Evolutionary conservation across 2,113 vertebrate genomes (phyloP), one percentile per base, ranked within the genome.

Genomic region (Mastomys natalensis): DNA sequence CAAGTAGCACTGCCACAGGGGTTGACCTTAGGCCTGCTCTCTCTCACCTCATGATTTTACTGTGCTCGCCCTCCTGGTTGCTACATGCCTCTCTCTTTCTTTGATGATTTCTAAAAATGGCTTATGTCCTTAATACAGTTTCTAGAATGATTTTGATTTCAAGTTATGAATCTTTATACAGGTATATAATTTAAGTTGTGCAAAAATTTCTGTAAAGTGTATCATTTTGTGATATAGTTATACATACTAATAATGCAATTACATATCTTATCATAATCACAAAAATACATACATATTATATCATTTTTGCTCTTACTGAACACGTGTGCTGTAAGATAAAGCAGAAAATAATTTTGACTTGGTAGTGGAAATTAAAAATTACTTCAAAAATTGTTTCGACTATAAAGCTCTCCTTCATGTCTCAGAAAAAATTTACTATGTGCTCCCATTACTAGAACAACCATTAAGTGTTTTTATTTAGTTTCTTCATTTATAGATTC

Each of bases 181-280:
- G 43, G 80, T 86, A 60, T 82, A 24, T 84, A 90, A 64, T 60
- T 37, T 72, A 95, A 21, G 45, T 3, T 15, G 21, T 89, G 48
- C 91, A 19, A 97, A 93, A 74, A 93, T 85, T 48, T 81, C 68
- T 58, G 21, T 80, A 77, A 92, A 51, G 1, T 64, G 22, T 94
- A 17, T 94, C 74, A 90, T 95, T 77, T 8, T 96, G 66, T 97
- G 95, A 24, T 97, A 2, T 97, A 97, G 97, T 98, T 98, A 93
- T 17, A 90, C 81, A 93, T 74, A 55, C 72, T 98, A 98, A 97
- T 98, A 97, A 91, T 92, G 48, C 78, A 95, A 97, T 97, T 97
- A 91, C 72, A 37, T 64, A 66, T 97, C 90, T 97, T 96, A 97
- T 97, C 51, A 80, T 93, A 60, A 88, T 92, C 91, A 90, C 34